Evolutionary conservation across 1,140 invertebrate species (phyloP).

Genomic region (Drosophila baimaii): DNA sequence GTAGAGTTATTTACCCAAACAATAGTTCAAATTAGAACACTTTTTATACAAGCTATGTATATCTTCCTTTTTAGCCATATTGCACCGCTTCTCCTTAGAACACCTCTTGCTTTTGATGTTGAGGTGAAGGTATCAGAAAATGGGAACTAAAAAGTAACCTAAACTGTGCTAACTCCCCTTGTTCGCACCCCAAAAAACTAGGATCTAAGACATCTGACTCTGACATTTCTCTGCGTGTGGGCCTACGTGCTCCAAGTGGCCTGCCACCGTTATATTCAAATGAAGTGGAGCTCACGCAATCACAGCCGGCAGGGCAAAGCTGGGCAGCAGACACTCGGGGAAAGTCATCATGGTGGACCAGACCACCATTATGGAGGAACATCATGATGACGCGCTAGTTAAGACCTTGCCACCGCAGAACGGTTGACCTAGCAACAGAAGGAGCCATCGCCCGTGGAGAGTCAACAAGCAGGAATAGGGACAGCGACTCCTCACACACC

Average conservation of each 20-base stretch:
- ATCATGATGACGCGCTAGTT: constrained; percentile 11
- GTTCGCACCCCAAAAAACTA: neutral
- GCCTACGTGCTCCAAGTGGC: constrained; percentile 43
- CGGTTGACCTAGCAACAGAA: constrained; percentile 48
- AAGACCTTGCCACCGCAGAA: constrained; percentile 33
- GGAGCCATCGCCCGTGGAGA: constrained; percentile 19
- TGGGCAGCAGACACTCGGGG: constrained; percentile 19
- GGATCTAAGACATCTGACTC: neutral
- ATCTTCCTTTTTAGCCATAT: neutral
- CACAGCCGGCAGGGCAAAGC: constrained; percentile 16
- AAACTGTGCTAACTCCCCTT: no score
- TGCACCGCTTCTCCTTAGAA: no score
- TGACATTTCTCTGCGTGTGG: constrained; percentile 30
- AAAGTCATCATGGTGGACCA: constrained; percentile 40
- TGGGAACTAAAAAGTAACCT: no score
- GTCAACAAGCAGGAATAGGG: constrained; percentile 4
- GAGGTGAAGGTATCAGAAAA: no score
- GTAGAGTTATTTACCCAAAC: neutral
- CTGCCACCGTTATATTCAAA: constrained; percentile 57
- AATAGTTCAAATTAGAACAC: neutral
- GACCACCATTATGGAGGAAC: constrained; percentile 22
- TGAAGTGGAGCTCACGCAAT: constrained; percentile 48
- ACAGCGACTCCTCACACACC: constrained; percentile 1
- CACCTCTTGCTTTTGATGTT: no score
- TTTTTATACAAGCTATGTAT: neutral